Conservation (phyloP, 2,113 vertebrate species). For the Phalacrocorax pelagicus region DNA sequence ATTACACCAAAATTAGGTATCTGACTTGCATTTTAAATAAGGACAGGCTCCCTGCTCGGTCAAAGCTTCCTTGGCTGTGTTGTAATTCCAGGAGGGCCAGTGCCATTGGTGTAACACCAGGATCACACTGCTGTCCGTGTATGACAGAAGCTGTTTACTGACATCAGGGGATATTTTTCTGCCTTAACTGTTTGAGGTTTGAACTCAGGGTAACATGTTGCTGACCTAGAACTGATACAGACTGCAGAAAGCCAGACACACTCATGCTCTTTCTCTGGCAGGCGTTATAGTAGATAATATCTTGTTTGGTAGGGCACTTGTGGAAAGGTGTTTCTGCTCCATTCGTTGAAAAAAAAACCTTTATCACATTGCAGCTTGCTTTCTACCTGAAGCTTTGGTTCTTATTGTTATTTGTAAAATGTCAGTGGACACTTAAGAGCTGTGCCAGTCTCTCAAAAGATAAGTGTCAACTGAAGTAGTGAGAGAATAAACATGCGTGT, state of each 20-base stretch:
- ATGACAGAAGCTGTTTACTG: neutral
- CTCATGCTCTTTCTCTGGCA: neutral
- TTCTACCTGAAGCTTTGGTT: neutral
- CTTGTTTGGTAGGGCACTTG: neutral
- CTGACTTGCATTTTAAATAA: neutral
- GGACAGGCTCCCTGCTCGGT: neutral
- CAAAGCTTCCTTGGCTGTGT: neutral
- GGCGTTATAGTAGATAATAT: neutral
- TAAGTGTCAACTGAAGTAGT: neutral
- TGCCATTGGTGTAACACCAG: neutral
- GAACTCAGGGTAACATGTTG: neutral
- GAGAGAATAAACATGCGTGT: neutral
- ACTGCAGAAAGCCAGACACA: neutral
- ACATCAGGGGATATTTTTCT: neutral
- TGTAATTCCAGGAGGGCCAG: neutral
- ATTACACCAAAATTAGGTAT: neutral
- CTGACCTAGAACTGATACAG: neutral
- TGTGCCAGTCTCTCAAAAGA: neutral
- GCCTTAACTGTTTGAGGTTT: neutral
- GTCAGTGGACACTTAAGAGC: neutral
- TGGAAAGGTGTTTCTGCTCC: neutral
- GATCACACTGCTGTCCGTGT: neutral
- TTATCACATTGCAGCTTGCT: neutral
- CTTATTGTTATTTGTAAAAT: neutral
- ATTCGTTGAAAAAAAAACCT: neutral